Base-by-base conservation (phyloP, 2,888 invertebrate species). In the Heliconius hortense region DNA sequence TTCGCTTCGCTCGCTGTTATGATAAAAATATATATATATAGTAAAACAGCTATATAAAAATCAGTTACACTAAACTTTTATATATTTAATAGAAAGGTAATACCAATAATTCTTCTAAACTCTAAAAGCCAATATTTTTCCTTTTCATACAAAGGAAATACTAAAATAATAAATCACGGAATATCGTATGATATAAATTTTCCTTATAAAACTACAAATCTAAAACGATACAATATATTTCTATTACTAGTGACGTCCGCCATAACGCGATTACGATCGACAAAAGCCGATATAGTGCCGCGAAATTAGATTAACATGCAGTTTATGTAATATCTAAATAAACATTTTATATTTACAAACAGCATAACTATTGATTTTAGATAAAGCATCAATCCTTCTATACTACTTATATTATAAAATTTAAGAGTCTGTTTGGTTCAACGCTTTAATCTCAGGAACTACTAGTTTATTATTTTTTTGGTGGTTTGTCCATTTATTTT, bases 241-340 rank as follows among this genome's bases (percentile, higher is more conserved):
- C 48, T 53, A 70, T 74, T 62, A 56, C 74, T 28, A 56, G 79
- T 82, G 83, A 85, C 81, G 82, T 82, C 82, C 78, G 76, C 77
- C 64, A 75, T 84, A 86, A 87, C 79, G 78, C 82, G 86, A 86
- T 86, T 85, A 84, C 78, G 77, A 77, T 60, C 77, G 77, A 77
- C 76, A 79, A 78, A 80, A 81, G 80, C 79, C 81, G 81, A 82
- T 71, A 71, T 48, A 78, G 72, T 80, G 76, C 69, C 75, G 78
- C 75, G n/a, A 82, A 83, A 83, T 82, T 79, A 79, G 80, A 82
- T 83, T 83, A 82, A 69, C 53, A 56, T 62, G 35, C 62, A 15
- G 63, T 56, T 74, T 70, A 39, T 71, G 62, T 62, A 43, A 62
- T 71, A 21, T 60, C 2, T 60, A 39, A 62, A 71, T 43, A 39